Percentiles rank a stretch among this genome's conserved stretches.
Evolutionary conservation across 2,113 vertebrate species (phyloP).

Genomic region (Rallus limicola): DNA sequence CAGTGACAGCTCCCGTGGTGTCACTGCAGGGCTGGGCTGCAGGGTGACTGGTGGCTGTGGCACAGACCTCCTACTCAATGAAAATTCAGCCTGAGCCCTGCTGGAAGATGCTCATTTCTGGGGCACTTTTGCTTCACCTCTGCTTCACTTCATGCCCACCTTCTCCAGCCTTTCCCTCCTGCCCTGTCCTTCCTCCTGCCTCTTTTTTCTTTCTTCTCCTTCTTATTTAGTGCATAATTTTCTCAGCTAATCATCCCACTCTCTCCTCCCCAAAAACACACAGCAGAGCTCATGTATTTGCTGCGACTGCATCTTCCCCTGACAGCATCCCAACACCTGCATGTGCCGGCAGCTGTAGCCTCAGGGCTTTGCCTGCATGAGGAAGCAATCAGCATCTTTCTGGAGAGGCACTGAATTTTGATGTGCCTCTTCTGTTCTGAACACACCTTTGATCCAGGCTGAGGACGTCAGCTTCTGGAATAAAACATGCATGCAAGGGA

Average conservation of each 20-base stretch:
- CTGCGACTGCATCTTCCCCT: neutral
- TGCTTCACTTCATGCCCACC: neutral
- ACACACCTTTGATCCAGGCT: neutral
- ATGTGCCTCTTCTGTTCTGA: neutral
- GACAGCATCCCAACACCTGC: neutral
- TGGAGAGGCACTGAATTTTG: neutral
- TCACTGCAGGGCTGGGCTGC: neutral
- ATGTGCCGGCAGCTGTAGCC: neutral
- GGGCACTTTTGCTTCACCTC: neutral
- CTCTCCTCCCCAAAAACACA: neutral
- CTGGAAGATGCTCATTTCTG: neutral
- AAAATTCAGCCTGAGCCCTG: neutral
- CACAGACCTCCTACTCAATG: neutral
- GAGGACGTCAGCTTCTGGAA: neutral
- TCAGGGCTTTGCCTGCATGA: neutral
- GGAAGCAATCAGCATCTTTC: neutral
- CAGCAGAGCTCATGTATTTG: neutral
- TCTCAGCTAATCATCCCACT: neutral
- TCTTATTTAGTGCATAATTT: neutral
- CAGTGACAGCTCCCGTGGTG: neutral
- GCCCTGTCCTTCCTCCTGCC: neutral
- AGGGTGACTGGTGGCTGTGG: neutral
- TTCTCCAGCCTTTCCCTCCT: neutral
- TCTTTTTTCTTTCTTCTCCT: too few relatives aligned
- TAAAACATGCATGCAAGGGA: neutral